Conservation (phyloP, 2,113 vertebrate species). For the rabbit (Oryctolagus cuniculus) region mOryCun1.1 NC_091440.1:63296001-63296500, state of each 20-base stretch:
- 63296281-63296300: not conserved
- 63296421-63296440: not conserved
- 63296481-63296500: constrained; percentile 37
- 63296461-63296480: not conserved
- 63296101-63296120: too few relatives aligned
- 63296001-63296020: too few relatives aligned
- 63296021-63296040: too few relatives aligned
- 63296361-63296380: not conserved
- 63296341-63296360: not conserved
- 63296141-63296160: not conserved
- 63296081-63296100: too few relatives aligned
- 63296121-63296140: too few relatives aligned
- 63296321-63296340: not conserved
- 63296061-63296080: too few relatives aligned
- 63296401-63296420: constrained; percentile 34
- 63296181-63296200: not conserved
- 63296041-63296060: too few relatives aligned
- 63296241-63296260: not conserved
- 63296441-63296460: constrained; percentile 26
- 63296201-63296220: not conserved
- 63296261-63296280: constrained; percentile 30
- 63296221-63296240: constrained; percentile 24
- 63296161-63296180: not conserved
- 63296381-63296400: not conserved
- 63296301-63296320: not conserved